Conservation (phyloP, 2,113 vertebrate genomes). For the Pyxicephalus adspersus region DNA sequence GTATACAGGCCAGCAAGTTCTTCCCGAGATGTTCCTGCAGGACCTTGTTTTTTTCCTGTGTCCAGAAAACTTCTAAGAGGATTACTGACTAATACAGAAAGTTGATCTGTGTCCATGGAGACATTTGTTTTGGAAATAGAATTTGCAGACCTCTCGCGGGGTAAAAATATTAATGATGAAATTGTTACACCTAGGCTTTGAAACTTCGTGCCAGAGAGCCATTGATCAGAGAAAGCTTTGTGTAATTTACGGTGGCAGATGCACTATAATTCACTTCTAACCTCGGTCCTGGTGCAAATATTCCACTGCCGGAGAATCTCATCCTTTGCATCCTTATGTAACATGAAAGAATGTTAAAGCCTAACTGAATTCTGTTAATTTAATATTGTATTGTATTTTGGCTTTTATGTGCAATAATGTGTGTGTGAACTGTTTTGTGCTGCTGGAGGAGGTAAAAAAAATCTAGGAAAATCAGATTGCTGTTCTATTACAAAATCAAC, state of each 20-base stretch:
- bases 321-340: background rate
- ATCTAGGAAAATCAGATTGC: too few species aligned
- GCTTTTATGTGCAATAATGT: background rate
- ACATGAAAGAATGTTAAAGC: too few species aligned
- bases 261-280: background rate
- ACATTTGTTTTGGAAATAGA: conserved; percentile 48
- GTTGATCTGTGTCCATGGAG: conserved; percentile 14
- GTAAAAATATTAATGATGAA: conserved; percentile 26
- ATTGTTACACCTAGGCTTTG: background rate
- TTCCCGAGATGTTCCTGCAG: background rate
- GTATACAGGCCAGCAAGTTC: background rate
- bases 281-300: background rate
- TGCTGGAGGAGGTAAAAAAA: background rate
- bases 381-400: too few species aligned
- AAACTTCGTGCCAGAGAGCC: background rate
- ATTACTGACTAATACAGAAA: conserved; percentile 27
- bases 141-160: conserved; percentile 25
- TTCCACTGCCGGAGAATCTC: background rate
- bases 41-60: background rate
- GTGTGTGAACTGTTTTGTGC: background rate
- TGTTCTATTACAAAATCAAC: too few species aligned
- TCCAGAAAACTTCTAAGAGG: background rate
- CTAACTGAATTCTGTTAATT: too few species aligned
- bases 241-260: background rate
- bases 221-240: background rate